Base-by-base conservation (phyloP, 2,888 invertebrate species). In the Alsophila aescularia region DNA sequence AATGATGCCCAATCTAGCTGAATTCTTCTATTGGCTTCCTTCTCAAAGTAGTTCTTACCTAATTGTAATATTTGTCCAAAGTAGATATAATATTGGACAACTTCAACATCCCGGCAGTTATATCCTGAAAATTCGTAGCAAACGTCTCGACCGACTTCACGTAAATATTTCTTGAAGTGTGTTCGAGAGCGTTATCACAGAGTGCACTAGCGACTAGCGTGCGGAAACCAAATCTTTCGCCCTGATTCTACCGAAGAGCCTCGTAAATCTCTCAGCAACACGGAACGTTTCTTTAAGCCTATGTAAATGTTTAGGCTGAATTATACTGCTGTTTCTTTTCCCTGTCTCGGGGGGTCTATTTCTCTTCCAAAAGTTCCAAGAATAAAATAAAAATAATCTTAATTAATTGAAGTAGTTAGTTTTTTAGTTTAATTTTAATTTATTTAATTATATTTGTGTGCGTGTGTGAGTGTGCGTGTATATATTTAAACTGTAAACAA, bases 121-220 rank as follows among this genome's bases (percentile, higher is more conserved):
- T 16, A 0, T 36, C 21, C 24, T 12, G n/a, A 41, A 42, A 36
- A n/a, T 36, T 36, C n/a, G 2, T 21, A 2, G 35, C n/a, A 34
- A 12, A 40, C 49, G 42, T 24, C 24, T 24, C 7, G 24, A 6
- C 24, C 7, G 48, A 53, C 54, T 51, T 51, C 49, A 51, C 48
- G 49, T 40, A 47, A 59, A 49, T 48, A 48, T 66, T 60, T 72
- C 64, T 62, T 76, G 75, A 75, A 61, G 58, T 58, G 60, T 60
- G 56, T 73, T 72, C 76, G 75, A 78, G 77, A 68, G 55, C 64
- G 66, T 64, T 79, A 79, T 79, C 78, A 69, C 62, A 43, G 57
- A 67, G 62, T 76, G 73, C 72, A 76, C 72, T 62, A 62, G 64
- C 29, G 6, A 7, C 18, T n/a, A 12, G 29, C 13, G 21, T 52